These are phyloP conservation scores for Apodemia zela DNA, from an alignment of 2,888 invertebrate genomes.

Conservation along the genomic window DNA sequence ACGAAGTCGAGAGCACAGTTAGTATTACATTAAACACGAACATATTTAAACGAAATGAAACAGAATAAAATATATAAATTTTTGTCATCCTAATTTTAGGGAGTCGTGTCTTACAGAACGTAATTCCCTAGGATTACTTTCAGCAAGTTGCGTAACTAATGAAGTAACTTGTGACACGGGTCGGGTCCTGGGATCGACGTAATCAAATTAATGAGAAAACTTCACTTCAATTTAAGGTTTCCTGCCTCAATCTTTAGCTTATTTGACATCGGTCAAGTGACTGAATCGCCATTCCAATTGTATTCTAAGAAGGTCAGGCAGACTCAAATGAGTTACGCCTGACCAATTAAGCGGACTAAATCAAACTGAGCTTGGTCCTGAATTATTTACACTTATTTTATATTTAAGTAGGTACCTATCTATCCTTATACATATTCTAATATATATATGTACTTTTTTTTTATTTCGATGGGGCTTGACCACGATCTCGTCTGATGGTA, in stretches of 20 bases:
- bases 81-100: constrained; percentile 38
- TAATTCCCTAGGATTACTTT: constrained; percentile 74
- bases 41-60: too few species aligned
- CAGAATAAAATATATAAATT: too few species aligned
- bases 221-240: constrained; percentile 76
- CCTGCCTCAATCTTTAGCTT: constrained; percentile 74
- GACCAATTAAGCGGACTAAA: not conserved
- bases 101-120: constrained; percentile 70
- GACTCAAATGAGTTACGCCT: not conserved
- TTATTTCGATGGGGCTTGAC: too few species aligned
- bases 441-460: too few species aligned
- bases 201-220: constrained; percentile 80
- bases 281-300: constrained; percentile 50
- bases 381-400: not conserved
- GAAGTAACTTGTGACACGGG: constrained; percentile 80
- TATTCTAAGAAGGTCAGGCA: constrained; percentile 28
- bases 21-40: too few species aligned
- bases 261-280: constrained; percentile 70
- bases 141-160: constrained; percentile 76
- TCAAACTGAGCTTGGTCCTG: not conserved
- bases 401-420: too few species aligned
- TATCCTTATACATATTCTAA: too few species aligned
- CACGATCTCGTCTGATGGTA: too few species aligned
- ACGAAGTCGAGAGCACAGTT: too few species aligned
- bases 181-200: constrained; percentile 75